A percentile compares a stretch with the other conserved stretches of the same genome.
These are phyloP conservation scores for Fragum fragum DNA, from an alignment of 2,888 invertebrate genomes.

Conservation along the genomic window DNA sequence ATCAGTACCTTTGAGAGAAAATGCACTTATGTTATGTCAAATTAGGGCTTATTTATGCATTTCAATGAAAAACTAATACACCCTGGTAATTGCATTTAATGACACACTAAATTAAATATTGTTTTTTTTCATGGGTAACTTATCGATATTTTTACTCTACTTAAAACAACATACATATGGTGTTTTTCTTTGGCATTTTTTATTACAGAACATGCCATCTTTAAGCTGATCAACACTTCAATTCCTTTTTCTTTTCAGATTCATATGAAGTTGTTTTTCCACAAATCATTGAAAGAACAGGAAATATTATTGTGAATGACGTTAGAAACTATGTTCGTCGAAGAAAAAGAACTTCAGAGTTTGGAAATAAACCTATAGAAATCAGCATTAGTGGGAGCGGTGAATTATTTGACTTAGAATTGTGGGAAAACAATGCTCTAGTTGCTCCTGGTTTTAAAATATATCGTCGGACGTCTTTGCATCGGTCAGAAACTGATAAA, in stretches of 20 bases:
- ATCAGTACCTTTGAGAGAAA: too few species aligned
- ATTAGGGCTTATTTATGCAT: too few species aligned
- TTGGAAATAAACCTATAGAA: conserved; percentile 60
- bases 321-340: conserved; percentile 56
- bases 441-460: conserved; percentile 79
- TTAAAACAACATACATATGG: too few species aligned
- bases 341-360: conserved; percentile 58
- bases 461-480: conserved; percentile 70
- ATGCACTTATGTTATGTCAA: too few species aligned
- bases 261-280: conserved; percentile 65
- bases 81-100: too few species aligned
- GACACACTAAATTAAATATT: too few species aligned
- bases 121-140: too few species aligned
- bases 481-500: conserved; percentile 38
- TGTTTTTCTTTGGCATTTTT: too few species aligned
- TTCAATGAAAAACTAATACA: too few species aligned
- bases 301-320: conserved; percentile 56
- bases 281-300: conserved; percentile 57
- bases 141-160: too few species aligned
- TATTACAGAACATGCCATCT: too few species aligned
- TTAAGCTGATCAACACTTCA: too few species aligned
- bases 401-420: conserved; percentile 74
- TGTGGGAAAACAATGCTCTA: conserved; percentile 74
- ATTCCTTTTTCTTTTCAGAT: conserved; percentile 46
- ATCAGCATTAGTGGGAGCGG: conserved; percentile 74